phyloP scores from a whole-genome alignment of 2,888 invertebrate genomes.

The Andrena dorsata region DNA sequence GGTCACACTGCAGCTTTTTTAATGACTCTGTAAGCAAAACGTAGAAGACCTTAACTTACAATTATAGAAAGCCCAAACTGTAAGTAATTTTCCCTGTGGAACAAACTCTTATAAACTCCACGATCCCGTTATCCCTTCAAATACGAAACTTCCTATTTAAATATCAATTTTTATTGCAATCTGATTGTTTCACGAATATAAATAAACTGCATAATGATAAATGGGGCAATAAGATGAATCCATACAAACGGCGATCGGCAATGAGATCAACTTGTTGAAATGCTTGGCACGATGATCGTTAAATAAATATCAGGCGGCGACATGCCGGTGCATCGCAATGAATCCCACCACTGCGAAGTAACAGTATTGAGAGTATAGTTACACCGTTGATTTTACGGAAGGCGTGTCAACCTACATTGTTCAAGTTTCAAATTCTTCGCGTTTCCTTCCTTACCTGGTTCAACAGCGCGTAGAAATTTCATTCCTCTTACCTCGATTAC shows the following conservation, averaged over 20 bases:
- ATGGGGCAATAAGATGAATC: conserved; percentile 35
- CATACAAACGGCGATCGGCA: conserved; percentile 22
- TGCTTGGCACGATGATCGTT: conserved; percentile 44
- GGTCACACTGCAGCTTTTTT: too few relatives aligned
- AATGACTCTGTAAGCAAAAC: too few relatives aligned
- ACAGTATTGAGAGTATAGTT: conserved; percentile 63
- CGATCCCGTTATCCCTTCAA: too few relatives aligned
- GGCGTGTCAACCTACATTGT: conserved; percentile 67
- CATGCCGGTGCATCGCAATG: conserved; percentile 59
- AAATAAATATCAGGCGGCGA: conserved; percentile 57
- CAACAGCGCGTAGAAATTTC: too few relatives aligned
- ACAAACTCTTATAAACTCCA: too few relatives aligned
- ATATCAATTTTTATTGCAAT: too few relatives aligned
- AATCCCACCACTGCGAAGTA: conserved; percentile 44
- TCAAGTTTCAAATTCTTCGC: conserved; percentile 40
- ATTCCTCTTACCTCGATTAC: too few relatives aligned
- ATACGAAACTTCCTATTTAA: too few relatives aligned
- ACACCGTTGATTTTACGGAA: conserved; percentile 42
- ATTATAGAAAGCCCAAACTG: too few relatives aligned
- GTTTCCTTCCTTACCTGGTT: conserved; percentile 28
- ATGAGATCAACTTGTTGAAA: conserved; percentile 47
- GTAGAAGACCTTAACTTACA: too few relatives aligned
- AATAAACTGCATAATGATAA: conserved; percentile 1
- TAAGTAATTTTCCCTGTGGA: too few relatives aligned
- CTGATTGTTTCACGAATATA: too few relatives aligned